Base-by-base conservation (phyloP, 2,797 vertebrate species). In the Salarias fasciatus region DNA sequence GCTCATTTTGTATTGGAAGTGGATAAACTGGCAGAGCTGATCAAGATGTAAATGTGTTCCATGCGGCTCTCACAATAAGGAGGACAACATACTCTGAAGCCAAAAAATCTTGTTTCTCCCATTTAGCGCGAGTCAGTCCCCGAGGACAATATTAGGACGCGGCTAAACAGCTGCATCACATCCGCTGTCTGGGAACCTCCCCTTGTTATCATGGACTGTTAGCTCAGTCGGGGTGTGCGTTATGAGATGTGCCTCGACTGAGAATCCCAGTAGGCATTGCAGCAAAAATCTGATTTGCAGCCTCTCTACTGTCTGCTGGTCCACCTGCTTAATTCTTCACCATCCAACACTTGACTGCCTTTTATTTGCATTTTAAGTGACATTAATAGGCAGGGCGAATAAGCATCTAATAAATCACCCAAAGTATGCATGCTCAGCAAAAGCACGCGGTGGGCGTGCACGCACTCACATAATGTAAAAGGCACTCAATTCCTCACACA, bases 321-420 rank as follows among this genome's bases (percentile, higher is more conserved):
- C 68, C 84, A 82, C 82, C 79, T 83, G 77, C 63, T 85, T 84
- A 80, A 86, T 75, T 76, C 67, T 65, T 63, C 50, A 41, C 70
- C 41, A 54, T 79, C 70, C 59, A 82, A 80, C 80, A 84, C 71
- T 71, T 85, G 85, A 84, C 68, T 86, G 77, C 79, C 69, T 77
- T 88, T 85, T 87, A 90, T 90, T 91, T 88, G 84, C 82, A 88
- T 89, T 87, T 85, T 82, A 87, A 86, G 82, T 84, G 87, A 87
- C 86, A 86, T 85, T 83, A 86, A 88, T 85, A 79, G 75, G 75
- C 83, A 54, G 47, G 54, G 63, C 50, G 65, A 77, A 78, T 82
- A 37, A 77, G 69, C 68, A 48, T 45, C 69, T 79, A 82, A 88
- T 89, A 88, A 88, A 88, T 88, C 85, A 85, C 36, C 29, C 11